Base-by-base conservation (phyloP, 1,140 invertebrate genomes). In the Aporrectodea caliginosa region DNA sequence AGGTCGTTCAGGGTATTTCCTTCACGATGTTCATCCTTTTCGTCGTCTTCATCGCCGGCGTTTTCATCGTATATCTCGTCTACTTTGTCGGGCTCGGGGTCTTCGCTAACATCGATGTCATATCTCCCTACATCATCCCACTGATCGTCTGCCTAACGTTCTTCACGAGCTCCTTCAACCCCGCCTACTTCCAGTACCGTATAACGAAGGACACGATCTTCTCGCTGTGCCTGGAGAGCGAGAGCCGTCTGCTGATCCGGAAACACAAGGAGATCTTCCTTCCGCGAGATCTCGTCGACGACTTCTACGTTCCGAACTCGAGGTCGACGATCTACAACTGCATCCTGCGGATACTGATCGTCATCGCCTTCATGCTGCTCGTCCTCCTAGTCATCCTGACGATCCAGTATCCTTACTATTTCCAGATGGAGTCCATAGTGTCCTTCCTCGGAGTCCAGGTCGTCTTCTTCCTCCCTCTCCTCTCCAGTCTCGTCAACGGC, bases 361-460 rank as follows among this genome's bases (percentile, higher is more conserved):
- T 34, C 35, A 29, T 69, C 1, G 27, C 69, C 12, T n/a, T 33
- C n/a, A 2, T 78, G n/a, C 35, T 78, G 1, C 58, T 70, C 31
- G 29, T 78, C 16, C 1, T 58, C 35, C n/a, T 70, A 31, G 77
- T 78, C 43, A 70, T 69, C 35, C 77, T 78, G 35, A 74, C 73
- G n/a, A n/a, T 74, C 31, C 73, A 69, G 69, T 78, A 71, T n/a
- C 35, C 68, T 27, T 78, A 69, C 69, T 30, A 58, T 22, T 33
- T 32, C 77, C 27, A 78, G 35, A 30, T 78, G 43, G 30, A 34
- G 2, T 78, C 32, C 68, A 69, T 78, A 43, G 69, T 71, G 6
- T n/a, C 77, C 1, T 70, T 78, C 32, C 32, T 70, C 77, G 77
- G 77, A 6, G 69, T 78, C 69, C 69, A 78, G 43, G 69, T 78